These are phyloP conservation scores for Balaenoptera acutorostrata DNA, from an alignment of 2,113 vertebrate genomes.

Conservation along the genomic window DNA sequence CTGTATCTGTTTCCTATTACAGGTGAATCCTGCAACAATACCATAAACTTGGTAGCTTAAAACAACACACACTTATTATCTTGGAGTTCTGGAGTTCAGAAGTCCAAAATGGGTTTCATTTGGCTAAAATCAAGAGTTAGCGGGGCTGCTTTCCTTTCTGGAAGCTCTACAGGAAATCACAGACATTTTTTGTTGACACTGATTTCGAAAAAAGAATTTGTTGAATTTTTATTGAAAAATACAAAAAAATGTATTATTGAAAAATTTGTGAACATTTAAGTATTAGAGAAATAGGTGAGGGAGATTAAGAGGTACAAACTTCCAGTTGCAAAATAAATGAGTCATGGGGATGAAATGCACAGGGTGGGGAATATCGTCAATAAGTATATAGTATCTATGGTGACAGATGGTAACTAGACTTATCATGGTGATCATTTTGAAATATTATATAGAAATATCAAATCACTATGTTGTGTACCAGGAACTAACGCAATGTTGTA, in stretches of 20 bases:
- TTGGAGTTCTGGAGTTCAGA: no score
- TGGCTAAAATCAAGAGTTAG: no score
- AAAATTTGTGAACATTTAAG: background rate
- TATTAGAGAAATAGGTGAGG: background rate
- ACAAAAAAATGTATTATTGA: background rate
- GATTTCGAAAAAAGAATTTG: background rate
- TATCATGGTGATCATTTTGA: background rate
- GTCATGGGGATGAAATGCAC: background rate
- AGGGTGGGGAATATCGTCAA: background rate
- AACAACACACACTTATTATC: no score
- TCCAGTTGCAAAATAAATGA: background rate
- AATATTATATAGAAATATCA: background rate
- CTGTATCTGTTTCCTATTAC: no score
- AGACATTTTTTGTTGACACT: constrained; percentile 2
- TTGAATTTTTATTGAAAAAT: background rate
- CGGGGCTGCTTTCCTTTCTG: no score
- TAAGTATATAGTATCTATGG: background rate
- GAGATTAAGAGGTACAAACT: background rate
- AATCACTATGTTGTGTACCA: background rate
- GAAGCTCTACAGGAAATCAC: no score
- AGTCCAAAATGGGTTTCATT: no score
- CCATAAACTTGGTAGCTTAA: no score
- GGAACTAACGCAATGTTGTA: background rate
- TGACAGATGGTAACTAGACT: background rate
- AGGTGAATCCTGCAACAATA: no score